Evolutionary conservation across 2,113 vertebrate genomes (phyloP), one percentile per base, ranked within the genome.

Genomic region (Channa argus): DNA sequence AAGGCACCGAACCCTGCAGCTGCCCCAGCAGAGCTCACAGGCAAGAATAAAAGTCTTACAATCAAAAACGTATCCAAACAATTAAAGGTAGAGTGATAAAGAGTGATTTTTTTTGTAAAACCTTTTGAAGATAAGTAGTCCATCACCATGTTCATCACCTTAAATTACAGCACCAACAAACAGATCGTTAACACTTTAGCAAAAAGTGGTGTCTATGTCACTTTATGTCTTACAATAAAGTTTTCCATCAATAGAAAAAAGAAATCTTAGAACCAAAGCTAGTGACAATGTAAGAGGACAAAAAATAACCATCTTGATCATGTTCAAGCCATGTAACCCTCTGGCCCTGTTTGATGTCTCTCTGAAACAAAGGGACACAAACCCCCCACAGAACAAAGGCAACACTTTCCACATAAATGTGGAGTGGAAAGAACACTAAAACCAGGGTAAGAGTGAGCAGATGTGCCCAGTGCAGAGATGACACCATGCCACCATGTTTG

Each of bases 391-490:
- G 86, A 89, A 90, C 88, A 90, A 90, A 88, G 82, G 44, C 78
- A 82, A 89, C 83, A 82, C 85, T 91, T 92, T 91, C 88, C 90
- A 92, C 74, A 91, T 90, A 91, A 92, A 91, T 85, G 76, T 47
- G 56, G 38, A 85, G 77, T 89, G 88, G 90, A 92, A 92, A 92
- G 86, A 89, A 85, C 83, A 83, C 64, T 91, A 87, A 92, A 92
- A 87, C 73, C 79, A 58, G 72, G 80, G 86, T 88, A 86, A 89
- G 84, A 90, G 73, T 91, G 84, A 91, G 86, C 86, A 90, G 88
- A 92, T 92, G 90, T 91, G 79, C 81, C 80, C 64, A 6, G 70
- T 69, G 50, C 51, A 52, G 85, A 91, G 83, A 94, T 93, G 91
- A 93, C 92, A 91, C 82, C 86, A 92, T 91, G 90, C 89, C 79